Evolutionary conservation across 2,888 invertebrate species (phyloP).

Genomic region (Diploptera punctata): DNA sequence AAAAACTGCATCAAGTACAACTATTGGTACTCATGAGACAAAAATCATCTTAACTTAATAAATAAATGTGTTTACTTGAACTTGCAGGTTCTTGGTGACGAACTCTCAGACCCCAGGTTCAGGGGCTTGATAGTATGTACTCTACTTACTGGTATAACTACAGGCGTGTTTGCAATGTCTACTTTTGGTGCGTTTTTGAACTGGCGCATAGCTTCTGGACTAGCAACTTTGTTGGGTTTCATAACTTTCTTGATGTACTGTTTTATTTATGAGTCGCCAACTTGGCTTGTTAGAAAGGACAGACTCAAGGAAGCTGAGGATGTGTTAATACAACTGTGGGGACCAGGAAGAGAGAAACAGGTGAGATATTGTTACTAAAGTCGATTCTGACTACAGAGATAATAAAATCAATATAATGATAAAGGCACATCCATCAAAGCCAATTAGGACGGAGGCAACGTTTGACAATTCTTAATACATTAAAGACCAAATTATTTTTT

Average conservation of each 20-base stretch:
- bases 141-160: neutral
- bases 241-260: neutral
- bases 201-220: neutral
- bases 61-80: too few relatives aligned
- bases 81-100: neutral
- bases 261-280: neutral
- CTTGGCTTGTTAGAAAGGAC: neutral
- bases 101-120: neutral
- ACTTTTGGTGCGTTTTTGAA: neutral
- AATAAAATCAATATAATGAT: too few relatives aligned
- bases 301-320: neutral
- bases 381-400: too few relatives aligned
- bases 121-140: neutral
- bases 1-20: too few relatives aligned
- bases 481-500: too few relatives aligned
- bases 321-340: neutral
- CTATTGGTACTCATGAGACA: too few relatives aligned
- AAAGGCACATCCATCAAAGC: too few relatives aligned
- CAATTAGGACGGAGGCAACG: too few relatives aligned
- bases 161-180: neutral
- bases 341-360: neutral
- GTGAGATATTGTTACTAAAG: too few relatives aligned
- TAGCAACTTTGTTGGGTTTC: neutral
- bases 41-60: too few relatives aligned
- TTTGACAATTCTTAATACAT: too few relatives aligned